Evolutionary conservation across 2,888 invertebrate species (phyloP), one percentile per base, ranked within the genome.

Genomic region (Timema cristinae): DNA sequence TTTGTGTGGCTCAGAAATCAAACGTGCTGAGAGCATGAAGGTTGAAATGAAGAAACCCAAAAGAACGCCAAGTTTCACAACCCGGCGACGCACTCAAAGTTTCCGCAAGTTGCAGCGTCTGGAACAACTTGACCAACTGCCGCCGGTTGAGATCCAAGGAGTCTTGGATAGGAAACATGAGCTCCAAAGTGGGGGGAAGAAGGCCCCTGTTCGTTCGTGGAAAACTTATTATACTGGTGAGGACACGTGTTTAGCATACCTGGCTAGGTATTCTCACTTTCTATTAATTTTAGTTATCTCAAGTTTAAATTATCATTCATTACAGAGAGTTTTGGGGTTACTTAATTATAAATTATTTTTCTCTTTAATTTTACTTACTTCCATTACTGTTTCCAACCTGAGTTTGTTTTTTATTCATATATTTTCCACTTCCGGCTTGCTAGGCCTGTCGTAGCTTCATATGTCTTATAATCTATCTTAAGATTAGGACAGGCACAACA

Each of bases 191-290:
- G 97, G 97, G 10, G n/a, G 96, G 15, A 97, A 96, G 83, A 91
- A 94, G 77, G 97, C 98, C 0, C 92, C 97, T 0, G 94, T 97
- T 7, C 87, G 98, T 7, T 94, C 96, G 0, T 99, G 99, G 99
- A 96, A 97, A 79, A 89, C 88, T 71, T 95, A 93, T 84, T 95
- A 97, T 83, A 93, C 95, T 0, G 83, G 84, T 84, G 74, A 74
- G 67, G 56, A 63, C 50, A 50, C 32, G 32, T 32, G 32, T 32
- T 4, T 1, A 32, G 32, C 32, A 32, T 32, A 68, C 49, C 15
- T 67, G 54, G 68, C 63, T 16, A 67, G 10, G 32, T 10, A 9
- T 61, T 61, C 8, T 32, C 11, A 47, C 7, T 11, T 6, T 47
- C 9, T 61, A 11, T 11, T 10, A 7, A 32, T 61, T 61, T 32